Evolutionary conservation across 2,797 vertebrate species (phyloP).

Genomic region (Chelonia mydas): DNA sequence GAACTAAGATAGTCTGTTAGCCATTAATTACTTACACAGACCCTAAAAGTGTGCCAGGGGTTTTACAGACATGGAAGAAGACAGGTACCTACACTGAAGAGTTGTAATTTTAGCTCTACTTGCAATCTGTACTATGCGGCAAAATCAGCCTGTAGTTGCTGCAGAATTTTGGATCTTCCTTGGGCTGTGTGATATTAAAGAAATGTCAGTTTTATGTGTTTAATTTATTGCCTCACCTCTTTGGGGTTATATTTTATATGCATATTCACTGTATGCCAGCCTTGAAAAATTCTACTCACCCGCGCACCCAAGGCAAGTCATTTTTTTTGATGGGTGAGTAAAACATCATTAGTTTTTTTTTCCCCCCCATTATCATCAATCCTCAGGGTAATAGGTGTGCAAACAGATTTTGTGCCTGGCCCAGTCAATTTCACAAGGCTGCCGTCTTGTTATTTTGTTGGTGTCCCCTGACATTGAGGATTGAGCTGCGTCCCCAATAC

Average conservation of each 20-base stretch:
- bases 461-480: constrained; percentile 15
- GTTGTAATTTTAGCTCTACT: neutral
- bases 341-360: constrained; percentile 61
- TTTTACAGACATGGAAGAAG: constrained; percentile 38
- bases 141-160: constrained; percentile 31
- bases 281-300: constrained; percentile 65
- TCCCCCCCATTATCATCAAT: constrained; percentile 71
- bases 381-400: constrained; percentile 46
- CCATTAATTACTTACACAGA: constrained; percentile 43
- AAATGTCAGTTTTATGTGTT: constrained; percentile 54
- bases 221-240: constrained; percentile 54
- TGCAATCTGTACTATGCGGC: constrained; percentile 10
- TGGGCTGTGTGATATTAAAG: constrained; percentile 51
- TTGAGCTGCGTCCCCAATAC: neutral
- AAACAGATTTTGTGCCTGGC: constrained; percentile 40
- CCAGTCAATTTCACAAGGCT: constrained; percentile 37
- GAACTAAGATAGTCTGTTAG: constrained; percentile 9
- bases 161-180: constrained; percentile 47
- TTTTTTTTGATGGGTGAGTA: constrained; percentile 66
- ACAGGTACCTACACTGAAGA: neutral
- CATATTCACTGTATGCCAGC: constrained; percentile 57
- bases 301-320: constrained; percentile 53
- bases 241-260: constrained; percentile 60
- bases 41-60: constrained; percentile 21
- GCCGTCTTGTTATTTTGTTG: neutral